These are phyloP conservation scores for Xiphorhynchus erythropygius DNA, from an alignment of 2,797 vertebrate genomes.

Conservation along the genomic window DNA sequence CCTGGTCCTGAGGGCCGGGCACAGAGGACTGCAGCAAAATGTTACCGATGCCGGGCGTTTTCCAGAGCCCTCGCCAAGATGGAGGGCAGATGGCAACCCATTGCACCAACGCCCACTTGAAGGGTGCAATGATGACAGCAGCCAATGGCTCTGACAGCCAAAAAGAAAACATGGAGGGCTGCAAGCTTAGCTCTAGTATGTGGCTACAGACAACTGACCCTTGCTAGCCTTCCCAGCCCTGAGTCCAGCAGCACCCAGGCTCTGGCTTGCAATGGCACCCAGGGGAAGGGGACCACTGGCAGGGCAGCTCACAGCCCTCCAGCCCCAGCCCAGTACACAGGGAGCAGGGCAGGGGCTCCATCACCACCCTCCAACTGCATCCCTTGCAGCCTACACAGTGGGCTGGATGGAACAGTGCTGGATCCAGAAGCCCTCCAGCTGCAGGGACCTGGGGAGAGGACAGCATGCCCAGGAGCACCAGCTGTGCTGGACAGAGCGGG, in stretches of 20 bases:
- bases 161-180: background rate
- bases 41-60: fast-evolving
- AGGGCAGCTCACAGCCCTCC: background rate
- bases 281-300: background rate
- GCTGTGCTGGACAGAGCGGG: fast-evolving
- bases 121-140: fast-evolving
- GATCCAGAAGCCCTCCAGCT: background rate
- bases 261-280: fast-evolving
- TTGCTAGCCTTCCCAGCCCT: background rate
- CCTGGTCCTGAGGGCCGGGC: background rate
- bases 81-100: background rate
- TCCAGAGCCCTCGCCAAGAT: background rate
- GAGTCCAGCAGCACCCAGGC: background rate
- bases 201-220: fast-evolving
- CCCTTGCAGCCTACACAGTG: fast-evolving
- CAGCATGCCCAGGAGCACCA: fast-evolving
- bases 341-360: background rate
- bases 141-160: background rate
- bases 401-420: background rate
- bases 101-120: fast-evolving
- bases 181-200: fast-evolving
- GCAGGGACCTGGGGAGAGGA: background rate
- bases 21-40: background rate
- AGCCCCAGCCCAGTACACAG: fast-evolving
- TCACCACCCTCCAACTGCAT: fast-evolving